Evolutionary conservation across 2,888 invertebrate genomes (phyloP).

Genomic region (Melanostoma mellinum): DNA sequence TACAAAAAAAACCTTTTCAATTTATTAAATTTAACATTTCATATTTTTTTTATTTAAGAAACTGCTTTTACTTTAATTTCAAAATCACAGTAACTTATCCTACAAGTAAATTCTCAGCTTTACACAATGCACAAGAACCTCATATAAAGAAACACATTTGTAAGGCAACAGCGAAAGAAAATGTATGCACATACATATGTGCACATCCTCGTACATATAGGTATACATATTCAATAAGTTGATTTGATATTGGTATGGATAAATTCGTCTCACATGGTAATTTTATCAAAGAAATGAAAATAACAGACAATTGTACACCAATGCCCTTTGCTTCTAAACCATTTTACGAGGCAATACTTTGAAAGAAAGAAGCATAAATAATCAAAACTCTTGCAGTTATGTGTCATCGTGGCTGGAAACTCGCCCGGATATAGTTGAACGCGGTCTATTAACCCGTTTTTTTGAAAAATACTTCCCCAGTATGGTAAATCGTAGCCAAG

Average conservation of each 20-base stretch:
- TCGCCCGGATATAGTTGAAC: slow-evolving; percentile 88
- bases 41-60: too few species aligned
- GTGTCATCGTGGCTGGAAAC: slow-evolving; percentile 95
- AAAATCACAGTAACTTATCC: too few species aligned
- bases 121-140: too few species aligned
- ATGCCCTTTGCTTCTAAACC: slow-evolving; percentile 12
- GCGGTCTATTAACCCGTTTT: slow-evolving; percentile 91
- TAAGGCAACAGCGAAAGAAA: too few species aligned
- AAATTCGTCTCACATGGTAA: neutral
- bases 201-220: too few species aligned
- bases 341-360: slow-evolving; percentile 37
- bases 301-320: neutral
- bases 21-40: too few species aligned
- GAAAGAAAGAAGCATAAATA: slow-evolving; percentile 53
- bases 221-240: too few species aligned
- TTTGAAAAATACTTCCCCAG: slow-evolving; percentile 97
- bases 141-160: too few species aligned
- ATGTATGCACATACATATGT: too few species aligned
- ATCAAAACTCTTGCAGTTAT: slow-evolving; percentile 83
- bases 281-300: neutral
- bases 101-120: too few species aligned
- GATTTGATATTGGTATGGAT: neutral
- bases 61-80: too few species aligned
- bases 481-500: slow-evolving; percentile 89
- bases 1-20: too few species aligned